A percentile compares a stretch with the other conserved stretches of the same genome.
Evolutionary conservation across 2,797 vertebrate genomes (phyloP).

Genomic region (Bradypus variegatus): DNA sequence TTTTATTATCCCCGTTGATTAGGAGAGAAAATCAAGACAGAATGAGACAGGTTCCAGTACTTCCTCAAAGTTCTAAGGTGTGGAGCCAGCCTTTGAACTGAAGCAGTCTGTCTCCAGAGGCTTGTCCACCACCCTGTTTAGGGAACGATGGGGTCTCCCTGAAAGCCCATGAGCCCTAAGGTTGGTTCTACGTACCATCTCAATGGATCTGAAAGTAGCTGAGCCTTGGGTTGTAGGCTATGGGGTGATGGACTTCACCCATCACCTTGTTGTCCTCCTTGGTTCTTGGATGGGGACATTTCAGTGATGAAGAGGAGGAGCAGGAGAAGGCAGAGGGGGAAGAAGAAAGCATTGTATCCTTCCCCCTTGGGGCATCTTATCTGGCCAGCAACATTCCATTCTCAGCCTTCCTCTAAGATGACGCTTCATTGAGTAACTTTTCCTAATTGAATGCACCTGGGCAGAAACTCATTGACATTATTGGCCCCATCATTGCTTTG

Average conservation of each 20-base stretch:
- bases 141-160: not conserved
- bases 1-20: not conserved
- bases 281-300: not conserved
- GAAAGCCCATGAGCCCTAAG: not conserved
- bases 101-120: not conserved
- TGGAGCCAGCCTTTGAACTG: not conserved
- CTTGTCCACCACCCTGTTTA: not conserved
- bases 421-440: constrained; percentile 32
- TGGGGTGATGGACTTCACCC: not conserved
- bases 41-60: not conserved
- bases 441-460: constrained; percentile 37
- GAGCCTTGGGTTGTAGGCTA: not conserved
- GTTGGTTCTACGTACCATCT: not conserved
- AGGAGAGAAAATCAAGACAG: not conserved
- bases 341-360: not conserved
- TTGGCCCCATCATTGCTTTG: not conserved
- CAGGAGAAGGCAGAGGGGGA: not conserved
- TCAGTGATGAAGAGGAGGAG: not conserved
- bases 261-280: not conserved
- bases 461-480: not conserved
- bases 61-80: not conserved
- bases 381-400: constrained; percentile 29
- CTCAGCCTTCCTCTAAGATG: not conserved
- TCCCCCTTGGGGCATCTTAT: not conserved
- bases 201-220: not conserved